Conservation (phyloP, 2,888 invertebrate genomes). For the Eucera pruinosa region DNA sequence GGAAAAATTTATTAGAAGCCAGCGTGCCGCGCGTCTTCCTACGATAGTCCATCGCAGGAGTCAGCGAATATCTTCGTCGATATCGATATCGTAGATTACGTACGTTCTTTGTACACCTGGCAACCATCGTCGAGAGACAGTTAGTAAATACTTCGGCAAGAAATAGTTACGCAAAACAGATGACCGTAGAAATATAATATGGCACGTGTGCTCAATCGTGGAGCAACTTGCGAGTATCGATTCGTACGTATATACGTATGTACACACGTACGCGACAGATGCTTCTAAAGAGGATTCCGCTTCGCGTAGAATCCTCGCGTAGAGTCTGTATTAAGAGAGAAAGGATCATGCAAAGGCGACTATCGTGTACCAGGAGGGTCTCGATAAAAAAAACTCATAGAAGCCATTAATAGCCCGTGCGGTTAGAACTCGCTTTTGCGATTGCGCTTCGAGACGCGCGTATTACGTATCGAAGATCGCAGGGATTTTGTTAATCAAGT, state of each 20-base stretch:
- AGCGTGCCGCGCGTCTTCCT: too few species aligned
- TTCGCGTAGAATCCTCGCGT: too few species aligned
- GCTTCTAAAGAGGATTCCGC: not conserved
- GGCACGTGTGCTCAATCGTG: not conserved
- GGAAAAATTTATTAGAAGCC: too few species aligned
- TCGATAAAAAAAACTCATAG: constrained; percentile 20
- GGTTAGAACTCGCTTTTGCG: not conserved
- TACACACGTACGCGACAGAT: not conserved
- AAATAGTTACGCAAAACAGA: not conserved
- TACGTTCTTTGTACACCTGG: not conserved
- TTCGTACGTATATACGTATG: not conserved
- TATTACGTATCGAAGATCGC: not conserved
- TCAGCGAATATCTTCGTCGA: not conserved
- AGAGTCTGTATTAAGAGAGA: not conserved
- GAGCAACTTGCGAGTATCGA: not conserved
- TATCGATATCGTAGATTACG: not conserved
- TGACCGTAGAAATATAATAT: too few species aligned
- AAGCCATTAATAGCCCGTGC: constrained; percentile 8
- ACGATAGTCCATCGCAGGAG: too few species aligned
- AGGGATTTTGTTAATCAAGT: not conserved
- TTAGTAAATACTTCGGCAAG: not conserved
- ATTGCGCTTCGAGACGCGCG: not conserved
- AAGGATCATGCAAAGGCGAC: constrained; percentile 39
- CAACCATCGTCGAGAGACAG: not conserved
- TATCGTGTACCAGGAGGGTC: constrained; percentile 25